Evolutionary conservation across 2,888 invertebrate species (phyloP).

Genomic region (Electrophaes corylata): DNA sequence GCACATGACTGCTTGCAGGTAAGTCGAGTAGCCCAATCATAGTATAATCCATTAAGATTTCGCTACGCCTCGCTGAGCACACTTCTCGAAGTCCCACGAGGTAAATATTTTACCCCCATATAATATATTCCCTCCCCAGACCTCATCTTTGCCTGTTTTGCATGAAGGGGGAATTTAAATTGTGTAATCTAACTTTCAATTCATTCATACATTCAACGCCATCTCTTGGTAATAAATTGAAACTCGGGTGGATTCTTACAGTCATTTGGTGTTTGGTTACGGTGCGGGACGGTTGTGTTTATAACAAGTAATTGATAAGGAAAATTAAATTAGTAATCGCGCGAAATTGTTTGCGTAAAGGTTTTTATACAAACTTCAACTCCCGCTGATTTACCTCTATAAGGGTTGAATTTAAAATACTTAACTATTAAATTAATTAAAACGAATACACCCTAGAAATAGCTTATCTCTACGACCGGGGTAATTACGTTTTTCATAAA

Average conservation of each 20-base stretch:
- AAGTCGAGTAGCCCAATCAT: conserved; percentile 76
- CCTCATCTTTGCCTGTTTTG: conserved; percentile 84
- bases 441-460: no score
- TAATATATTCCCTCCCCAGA: conserved; percentile 80
- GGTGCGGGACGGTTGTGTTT: conserved; percentile 45
- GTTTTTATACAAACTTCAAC: no score
- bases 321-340: no score
- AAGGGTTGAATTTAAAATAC: no score
- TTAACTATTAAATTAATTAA: no score
- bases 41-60: conserved; percentile 84
- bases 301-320: no score
- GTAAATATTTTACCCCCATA: conserved; percentile 79
- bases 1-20: conserved; percentile 69
- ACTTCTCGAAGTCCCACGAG: conserved; percentile 78
- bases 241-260: conserved; percentile 74
- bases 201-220: conserved; percentile 84
- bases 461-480: no score
- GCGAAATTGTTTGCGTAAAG: no score
- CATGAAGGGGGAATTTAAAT: conserved; percentile 84
- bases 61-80: conserved; percentile 72
- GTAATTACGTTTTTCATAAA: no score
- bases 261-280: conserved; percentile 66
- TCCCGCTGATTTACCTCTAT: no score
- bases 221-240: conserved; percentile 83
- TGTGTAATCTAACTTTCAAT: conserved; percentile 85